Base-by-base conservation (phyloP, 1,140 invertebrate species). In the Homalodisca vitripennis region DNA sequence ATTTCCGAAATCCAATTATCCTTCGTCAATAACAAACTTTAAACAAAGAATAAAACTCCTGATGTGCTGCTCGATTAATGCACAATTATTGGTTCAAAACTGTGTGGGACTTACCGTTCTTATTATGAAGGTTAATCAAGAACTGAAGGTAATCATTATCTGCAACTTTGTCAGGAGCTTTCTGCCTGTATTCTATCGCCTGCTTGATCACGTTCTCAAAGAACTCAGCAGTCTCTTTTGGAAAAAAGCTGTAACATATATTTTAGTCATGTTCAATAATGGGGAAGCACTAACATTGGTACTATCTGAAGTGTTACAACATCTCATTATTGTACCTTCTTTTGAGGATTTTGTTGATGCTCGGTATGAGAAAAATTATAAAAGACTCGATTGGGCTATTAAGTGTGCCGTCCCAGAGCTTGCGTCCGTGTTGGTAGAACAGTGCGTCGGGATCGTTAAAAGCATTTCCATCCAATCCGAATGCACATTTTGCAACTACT, bases 401-500 rank as follows among this genome's bases (percentile, higher is more conserved):
- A 22, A 53, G 6, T 3, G 48, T n/a, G 6, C 22, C 48, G 20
- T 53, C 48, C 48, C 48, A 53, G 3, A 53, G 12, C 22, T 53
- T 53, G 10, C 12, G 12, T 53, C 48, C 48, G 6, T 53, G 48
- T 12, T 22, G 48, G 48, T 53, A 53, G 20, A 53, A 53, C 17
- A 10, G 6, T 10, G 34, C 34, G 3, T 53, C 22, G 12, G 48
- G 22, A 20, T 53, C 48, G 22, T 22, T 53, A 22, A 53, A 53
- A 3, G 48, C 12, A 14, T 53, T 12, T 6, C 48, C 48, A 6
- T 53, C 48, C 12, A 53, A 6, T 22, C 10, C 48, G 20, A 53
- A 53, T 3, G 48, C 48, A 53, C 48, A 53, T 53, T 53, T 53
- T 3, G 48, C 48, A 12, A 53, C 48, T 6, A 53, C 48, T 53